Conservation (phyloP, 2,797 vertebrate species). For the Mormyrus proboscirostris region DNA sequence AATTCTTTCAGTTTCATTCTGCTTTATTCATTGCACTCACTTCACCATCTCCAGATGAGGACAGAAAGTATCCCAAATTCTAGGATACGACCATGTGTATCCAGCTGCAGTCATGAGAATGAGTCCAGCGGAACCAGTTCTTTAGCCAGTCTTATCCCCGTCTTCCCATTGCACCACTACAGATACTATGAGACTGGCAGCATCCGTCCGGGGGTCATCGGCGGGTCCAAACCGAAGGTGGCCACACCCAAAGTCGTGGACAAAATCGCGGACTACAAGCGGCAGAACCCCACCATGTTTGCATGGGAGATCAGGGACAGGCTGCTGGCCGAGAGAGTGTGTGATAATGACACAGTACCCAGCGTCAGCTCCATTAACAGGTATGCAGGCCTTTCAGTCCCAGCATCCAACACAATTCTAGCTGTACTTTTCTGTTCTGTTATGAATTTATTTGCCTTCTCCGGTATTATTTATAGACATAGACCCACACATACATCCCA, state of each 20-base stretch:
- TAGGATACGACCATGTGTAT: not conserved
- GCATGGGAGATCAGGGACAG: conserved; percentile 99
- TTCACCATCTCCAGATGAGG: not conserved
- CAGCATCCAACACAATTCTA: not conserved
- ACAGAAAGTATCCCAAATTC: not conserved
- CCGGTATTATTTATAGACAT: not conserved
- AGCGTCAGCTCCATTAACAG: conserved; percentile 99
- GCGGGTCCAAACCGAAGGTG: conserved; percentile 99
- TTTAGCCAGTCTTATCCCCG: not conserved
- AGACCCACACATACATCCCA: not conserved
- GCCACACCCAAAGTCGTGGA: conserved; percentile 99
- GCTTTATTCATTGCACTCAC: too few species aligned
- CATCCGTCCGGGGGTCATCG: conserved; percentile 95
- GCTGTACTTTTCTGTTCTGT: not conserved
- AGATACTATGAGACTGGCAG: conserved; percentile 99
- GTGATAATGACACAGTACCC: conserved; percentile 96
- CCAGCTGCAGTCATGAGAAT: not conserved
- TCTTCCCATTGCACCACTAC: conserved; percentile 14
- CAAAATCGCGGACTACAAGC: conserved; percentile 98
- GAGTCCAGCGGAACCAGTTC: not conserved
- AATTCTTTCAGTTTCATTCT: not conserved
- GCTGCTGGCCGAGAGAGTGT: conserved; percentile 90
- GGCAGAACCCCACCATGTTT: conserved; percentile 99
- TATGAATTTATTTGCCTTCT: not conserved
- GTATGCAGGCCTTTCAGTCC: conserved; percentile 43